A percentile compares a stretch with the other conserved stretches of the same genome.
Conservation (phyloP, 2,888 invertebrate genomes). For the Meteorus colon region DNA sequence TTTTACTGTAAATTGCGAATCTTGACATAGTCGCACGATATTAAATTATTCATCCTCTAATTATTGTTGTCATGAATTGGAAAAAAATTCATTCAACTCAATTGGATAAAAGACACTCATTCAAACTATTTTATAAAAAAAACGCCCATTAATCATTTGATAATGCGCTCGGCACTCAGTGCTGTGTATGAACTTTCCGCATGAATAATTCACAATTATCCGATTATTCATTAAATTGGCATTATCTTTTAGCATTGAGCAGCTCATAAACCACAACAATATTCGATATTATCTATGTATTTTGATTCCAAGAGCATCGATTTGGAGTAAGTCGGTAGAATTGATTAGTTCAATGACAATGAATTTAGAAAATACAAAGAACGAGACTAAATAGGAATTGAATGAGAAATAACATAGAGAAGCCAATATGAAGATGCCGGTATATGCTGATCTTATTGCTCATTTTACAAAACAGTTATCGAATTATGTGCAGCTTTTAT, state of each 20-base stretch:
- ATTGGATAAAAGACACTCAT: not conserved
- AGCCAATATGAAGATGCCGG: too few relatives aligned
- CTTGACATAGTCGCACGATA: not conserved
- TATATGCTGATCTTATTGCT: not conserved
- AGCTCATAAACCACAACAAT: not conserved
- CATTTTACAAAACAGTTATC: not conserved
- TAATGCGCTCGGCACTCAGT: constrained; percentile 48
- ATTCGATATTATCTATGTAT: not conserved
- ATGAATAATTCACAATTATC: not conserved
- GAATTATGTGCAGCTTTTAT: not conserved
- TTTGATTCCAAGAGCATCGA: not conserved
- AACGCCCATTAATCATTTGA: constrained; percentile 43
- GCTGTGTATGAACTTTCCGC: constrained; percentile 10
- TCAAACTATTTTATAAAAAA: constrained; percentile 32
- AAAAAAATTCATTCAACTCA: not conserved
- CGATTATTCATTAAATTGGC: not conserved
- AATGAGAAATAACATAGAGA: too few relatives aligned
- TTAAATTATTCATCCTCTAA: not conserved
- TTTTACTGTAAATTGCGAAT: constrained; percentile 2
- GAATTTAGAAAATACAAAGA: not conserved
- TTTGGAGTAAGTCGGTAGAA: not conserved
- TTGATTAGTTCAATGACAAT: not conserved
- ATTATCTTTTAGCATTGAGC: not conserved
- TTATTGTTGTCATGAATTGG: not conserved
- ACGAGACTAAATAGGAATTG: not conserved